Base-by-base conservation (phyloP, 2,113 vertebrate species). In the Sapajus apella region DNA sequence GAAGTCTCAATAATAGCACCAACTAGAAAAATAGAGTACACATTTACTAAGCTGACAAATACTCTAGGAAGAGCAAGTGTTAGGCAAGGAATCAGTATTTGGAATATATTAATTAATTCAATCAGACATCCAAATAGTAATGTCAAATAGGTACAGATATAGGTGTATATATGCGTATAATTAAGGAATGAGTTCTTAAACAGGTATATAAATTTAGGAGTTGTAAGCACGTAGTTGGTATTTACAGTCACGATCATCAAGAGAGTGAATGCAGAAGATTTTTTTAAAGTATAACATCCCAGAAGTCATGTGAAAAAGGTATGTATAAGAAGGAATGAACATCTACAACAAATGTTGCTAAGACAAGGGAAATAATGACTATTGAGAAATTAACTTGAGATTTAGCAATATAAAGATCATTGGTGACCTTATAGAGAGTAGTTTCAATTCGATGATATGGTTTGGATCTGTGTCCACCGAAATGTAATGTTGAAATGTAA, bases 301-400 rank as follows among this genome's bases (percentile, higher is more conserved):
- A n/a, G 43, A 96, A 94, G 45, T 21, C 81, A 96, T 89, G 10
- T 89, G n/a, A 94, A 86, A 17, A 85, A 94, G 45, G 7, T 30
- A 30, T 92, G 72, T n/a, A 52, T 66, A 92, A 55, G 27, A 97
- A 64, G 18, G 8, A 55, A 92, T 70, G 16, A 79, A 43, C 55
- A 85, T 68, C 21, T 94, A 58, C 52, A 72, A 45, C 11, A 87
- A 96, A 93, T 87, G 64, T 73, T 93, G 76, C 61, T 92, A 79
- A 90, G 32, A 79, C 72, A 87, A 86, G 32, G 10, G 21, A 90
- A 35, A 94, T 25, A 30, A 94, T 45, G 35, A 90, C 7, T 72
- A 95, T 6, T 92, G 20, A 93, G 25, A 94, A 96, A 61, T 61
- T 64, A 86, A 84, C 13, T 84, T 84, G 23, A 90, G 21, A 83